Base-by-base conservation (phyloP, 1,140 invertebrate species). In the Listronotus bonariensis region DNA sequence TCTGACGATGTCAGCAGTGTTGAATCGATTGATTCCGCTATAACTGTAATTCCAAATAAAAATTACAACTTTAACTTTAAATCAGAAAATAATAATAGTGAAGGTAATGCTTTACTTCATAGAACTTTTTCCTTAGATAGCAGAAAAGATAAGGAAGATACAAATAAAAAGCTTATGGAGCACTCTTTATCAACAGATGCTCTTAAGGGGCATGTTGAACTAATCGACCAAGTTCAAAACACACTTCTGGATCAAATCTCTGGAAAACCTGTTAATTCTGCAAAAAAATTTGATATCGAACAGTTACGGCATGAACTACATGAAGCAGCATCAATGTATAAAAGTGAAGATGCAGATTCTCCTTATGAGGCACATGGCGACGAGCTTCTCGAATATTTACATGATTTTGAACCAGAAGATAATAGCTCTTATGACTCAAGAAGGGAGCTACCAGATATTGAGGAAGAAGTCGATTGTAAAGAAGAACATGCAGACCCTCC, bases 1-100 rank as follows among this genome's bases (percentile, higher is more conserved):
- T 10, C 32, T n/a, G 62, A 65, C 51, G 49, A 59, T 43, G 11
- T 42, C n/a, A 57, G 62, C 41, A 73, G 72, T 68, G 67, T 65
- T 26, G 62, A 63, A 14, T 74, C 73, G 12, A 36, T 48, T 11
- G 73, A 74, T 55, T 74, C 71, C 3, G 52, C 61, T 17, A 61
- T 55, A 18, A 74, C 71, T 40, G 69, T 74, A 14, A 70, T 74
- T 52, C 15, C 36, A 31, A 68, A 71, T 9, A 42, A 41, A n/a
- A 62, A 62, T 40, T 34, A 41, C 5, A 18, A 43, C 9, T 0
- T 20, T 32, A 60, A n/a, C 26, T 12, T 7, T 14, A n/a, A 67
- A 40, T 14, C 31, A 55, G 26, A 14, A 40, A 34, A 9, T 20
- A 26, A 15, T 9, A 45, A 26, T 43, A 12, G n/a, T 12, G 38